Base-by-base conservation (phyloP, 2,113 vertebrate genomes). In the Macquaria australasica region DNA sequence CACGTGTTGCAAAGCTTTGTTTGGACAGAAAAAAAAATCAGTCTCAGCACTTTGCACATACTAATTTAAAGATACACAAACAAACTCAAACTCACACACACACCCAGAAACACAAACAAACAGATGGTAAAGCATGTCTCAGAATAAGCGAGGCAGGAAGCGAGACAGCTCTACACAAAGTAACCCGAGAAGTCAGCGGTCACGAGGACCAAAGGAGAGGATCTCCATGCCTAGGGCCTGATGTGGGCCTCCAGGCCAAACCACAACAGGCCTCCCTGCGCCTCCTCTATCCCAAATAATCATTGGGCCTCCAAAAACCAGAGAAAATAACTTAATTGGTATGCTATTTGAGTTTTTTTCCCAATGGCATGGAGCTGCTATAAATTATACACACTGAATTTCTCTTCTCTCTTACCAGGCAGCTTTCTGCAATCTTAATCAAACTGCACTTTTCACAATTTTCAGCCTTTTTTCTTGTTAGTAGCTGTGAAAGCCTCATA, bases 281-380 rank as follows among this genome's bases (percentile, higher is more conserved):
- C 91, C 91, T 84, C 93, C 86, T 72, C 86, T 58, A 83, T 88
- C 87, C 93, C 86, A 91, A 92, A 95, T 94, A 92, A 94, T 94
- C 91, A 93, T 85, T 48, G 51, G 83, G 87, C 86, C 82, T 81
- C 81, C 68, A 85, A 89, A 93, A 93, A 92, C 92, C 92, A 94
- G 86, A 91, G 93, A 95, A 95, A 95, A 94, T 92, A 92, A 92
- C 91, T 94, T 92, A 93, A 93, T 90, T 94, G 90, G 87, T 89
- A 86, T 88, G 90, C 88, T 87, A 83, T 89, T 94, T 94, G 79
- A 90, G 84, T 88, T 90, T 86, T 84, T 88, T 83, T 63, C 73
- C 88, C 76, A 81, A 71, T 73, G 73, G 84, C 85, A 78, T 56
- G 76, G 81, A 89, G 78, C 83, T 81, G 73, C 87, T 91, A 88